Base-by-base conservation (phyloP, 2,888 invertebrate genomes). In the Nomada fucata region DNA sequence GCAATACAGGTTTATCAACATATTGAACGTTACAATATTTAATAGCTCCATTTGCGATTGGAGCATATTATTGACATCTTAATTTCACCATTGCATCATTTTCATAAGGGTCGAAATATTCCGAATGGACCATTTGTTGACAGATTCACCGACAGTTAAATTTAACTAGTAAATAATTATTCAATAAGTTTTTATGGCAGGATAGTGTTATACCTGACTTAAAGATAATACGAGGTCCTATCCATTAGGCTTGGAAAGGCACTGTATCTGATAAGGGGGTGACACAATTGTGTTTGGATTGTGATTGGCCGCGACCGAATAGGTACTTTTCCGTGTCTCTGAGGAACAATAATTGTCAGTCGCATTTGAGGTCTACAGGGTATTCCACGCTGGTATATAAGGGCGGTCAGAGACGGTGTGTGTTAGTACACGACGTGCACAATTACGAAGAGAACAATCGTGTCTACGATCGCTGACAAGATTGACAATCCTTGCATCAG, bases 271-370 rank as follows among this genome's bases (percentile, higher is more conserved):
- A 84, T 84, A 83, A 83, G 84, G 67, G 67, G 79, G 68, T 55
- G 76, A 79, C 74, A 74, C 76, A 59, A 74, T 84, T 84, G 63
- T 79, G 44, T 83, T 87, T 79, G 75, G 63, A 44, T 83, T 81
- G 52, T 29, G 79, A 87, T 83, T 83, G 83, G 76, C 53, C 68
- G 50, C 10, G 52, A 47, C 59, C 61, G 60, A 79, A 83, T 79
- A 84, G 82, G 85, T 85, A 87, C 61, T 79, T 86, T 86, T 86
- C 80, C 85, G 63, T 63, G 63, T 78, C 60, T 78, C 61, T 59
- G 65, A 76, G 60, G 68, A 61, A 63, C 73, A 52, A 71, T 50
- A 68, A 75, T 71, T 63, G 68, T 83, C 74, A 77, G 83, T 75
- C 74, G 53, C 29, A 74, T 74, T 74, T 80, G 13, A 60, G 63